Conservation (phyloP, 2,888 invertebrate species). For the Cantharis rustica region DNA sequence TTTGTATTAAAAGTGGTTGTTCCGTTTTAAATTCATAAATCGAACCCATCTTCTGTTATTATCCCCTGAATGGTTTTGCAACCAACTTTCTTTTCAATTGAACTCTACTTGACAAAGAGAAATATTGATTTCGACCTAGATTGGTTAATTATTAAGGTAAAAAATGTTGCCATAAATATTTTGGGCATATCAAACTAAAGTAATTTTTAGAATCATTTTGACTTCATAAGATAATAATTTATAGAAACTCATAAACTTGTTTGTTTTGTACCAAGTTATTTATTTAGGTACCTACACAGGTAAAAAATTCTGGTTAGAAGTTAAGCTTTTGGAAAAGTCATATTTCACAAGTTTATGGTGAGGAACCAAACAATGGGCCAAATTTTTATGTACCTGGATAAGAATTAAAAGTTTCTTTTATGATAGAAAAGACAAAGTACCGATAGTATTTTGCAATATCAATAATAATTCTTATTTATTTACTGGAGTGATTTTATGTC, state of each 20-base stretch:
- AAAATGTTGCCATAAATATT: no score
- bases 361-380: not conserved
- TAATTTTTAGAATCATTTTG: not conserved
- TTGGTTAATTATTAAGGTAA: no score
- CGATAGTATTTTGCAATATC: not conserved
- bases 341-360: not conserved
- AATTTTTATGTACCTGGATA: not conserved
- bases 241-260: not conserved
- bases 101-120: no score
- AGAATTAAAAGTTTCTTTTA: not conserved
- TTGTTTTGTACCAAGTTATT: not conserved
- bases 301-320: not conserved
- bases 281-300: not conserved
- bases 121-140: no score
- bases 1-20: no score
- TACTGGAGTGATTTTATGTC: not conserved
- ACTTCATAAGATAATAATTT: not conserved
- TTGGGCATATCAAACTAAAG: not conserved
- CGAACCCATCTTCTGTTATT: no score
- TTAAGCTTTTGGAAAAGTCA: not conserved
- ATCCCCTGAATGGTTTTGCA: no score
- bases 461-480: not conserved
- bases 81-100: no score
- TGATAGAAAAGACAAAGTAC: not conserved
- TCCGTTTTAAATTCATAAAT: no score